These are phyloP conservation scores for Tringa solitaria DNA, from an alignment of 2,113 vertebrate species.

Conservation along the genomic window DNA sequence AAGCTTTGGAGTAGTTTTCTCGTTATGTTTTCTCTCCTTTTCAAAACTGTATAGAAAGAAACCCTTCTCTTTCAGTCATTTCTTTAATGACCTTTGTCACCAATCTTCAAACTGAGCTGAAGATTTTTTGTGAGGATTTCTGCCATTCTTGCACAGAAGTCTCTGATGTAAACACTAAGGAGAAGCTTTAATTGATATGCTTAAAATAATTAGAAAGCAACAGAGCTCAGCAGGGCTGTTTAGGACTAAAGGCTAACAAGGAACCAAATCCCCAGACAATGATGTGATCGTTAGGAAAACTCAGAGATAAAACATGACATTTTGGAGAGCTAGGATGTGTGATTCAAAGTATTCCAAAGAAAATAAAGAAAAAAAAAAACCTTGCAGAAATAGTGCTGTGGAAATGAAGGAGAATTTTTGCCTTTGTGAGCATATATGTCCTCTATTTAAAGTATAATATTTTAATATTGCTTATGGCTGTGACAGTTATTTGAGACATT, in stretches of 20 bases:
- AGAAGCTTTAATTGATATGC: constrained; percentile 63
- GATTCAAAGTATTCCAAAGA: constrained; percentile 20
- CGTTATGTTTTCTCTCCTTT: background rate
- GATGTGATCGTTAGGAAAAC: constrained; percentile 59
- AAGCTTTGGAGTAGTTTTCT: background rate
- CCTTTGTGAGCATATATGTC: background rate
- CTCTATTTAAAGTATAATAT: background rate
- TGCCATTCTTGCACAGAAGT: background rate
- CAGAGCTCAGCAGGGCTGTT: constrained; percentile 38
- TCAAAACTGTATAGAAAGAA: background rate
- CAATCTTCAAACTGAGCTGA: constrained; percentile 1
- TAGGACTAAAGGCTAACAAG: constrained; percentile 66
- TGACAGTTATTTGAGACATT: background rate
- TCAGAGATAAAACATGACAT: constrained; percentile 35
- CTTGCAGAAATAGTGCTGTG: background rate
- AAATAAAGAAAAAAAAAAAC: background rate
- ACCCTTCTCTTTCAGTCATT: background rate
- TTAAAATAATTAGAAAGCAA: constrained; percentile 69
- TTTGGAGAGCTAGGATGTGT: constrained; percentile 9
- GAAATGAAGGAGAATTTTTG: constrained; percentile 4
- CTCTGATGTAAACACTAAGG: constrained; percentile 58
- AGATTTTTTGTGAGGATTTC: constrained; percentile 14
- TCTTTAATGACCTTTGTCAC: constrained; percentile 40
- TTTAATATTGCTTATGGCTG: background rate
- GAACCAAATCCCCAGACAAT: constrained; percentile 37